Evolutionary conservation across 2,113 vertebrate genomes (phyloP).

Genomic region (Erythrolamprus reginae): DNA sequence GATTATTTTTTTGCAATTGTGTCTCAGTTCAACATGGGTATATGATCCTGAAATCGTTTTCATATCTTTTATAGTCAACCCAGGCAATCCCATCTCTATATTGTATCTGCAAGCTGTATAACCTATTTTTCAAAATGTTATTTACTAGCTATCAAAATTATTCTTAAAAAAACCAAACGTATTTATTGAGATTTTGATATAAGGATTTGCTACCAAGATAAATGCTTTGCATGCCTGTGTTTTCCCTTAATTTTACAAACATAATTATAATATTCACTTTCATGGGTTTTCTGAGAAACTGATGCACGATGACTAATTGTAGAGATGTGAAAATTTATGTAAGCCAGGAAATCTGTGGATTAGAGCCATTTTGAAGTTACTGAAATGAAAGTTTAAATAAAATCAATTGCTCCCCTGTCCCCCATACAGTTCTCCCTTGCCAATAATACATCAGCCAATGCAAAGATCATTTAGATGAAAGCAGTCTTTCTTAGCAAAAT

Average conservation of each 20-base stretch:
- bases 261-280: not conserved
- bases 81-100: not conserved
- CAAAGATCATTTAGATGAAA: not conserved
- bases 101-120: not conserved
- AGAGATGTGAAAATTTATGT: not conserved
- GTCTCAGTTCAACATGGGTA: not conserved
- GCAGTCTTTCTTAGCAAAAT: not conserved
- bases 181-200: not conserved
- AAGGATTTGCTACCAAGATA: not conserved
- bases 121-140: not conserved
- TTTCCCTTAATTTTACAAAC: not conserved
- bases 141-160: not conserved
- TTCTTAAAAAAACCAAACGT: not conserved
- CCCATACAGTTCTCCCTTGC: not conserved
- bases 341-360: slow-evolving; percentile 4
- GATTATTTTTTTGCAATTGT: not conserved
- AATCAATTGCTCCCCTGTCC: not conserved
- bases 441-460: not conserved
- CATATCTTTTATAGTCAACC: not conserved
- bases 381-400: slow-evolving; percentile 18
- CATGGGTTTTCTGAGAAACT: slow-evolving; percentile 12
- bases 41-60: not conserved
- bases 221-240: not conserved
- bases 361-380: slow-evolving; percentile 10
- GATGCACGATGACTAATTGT: slow-evolving; percentile 5